Evolutionary conservation across 92 coral and sea anemone genomes (phyloP).

Genomic region (Epizoanthus stellaris): DNA sequence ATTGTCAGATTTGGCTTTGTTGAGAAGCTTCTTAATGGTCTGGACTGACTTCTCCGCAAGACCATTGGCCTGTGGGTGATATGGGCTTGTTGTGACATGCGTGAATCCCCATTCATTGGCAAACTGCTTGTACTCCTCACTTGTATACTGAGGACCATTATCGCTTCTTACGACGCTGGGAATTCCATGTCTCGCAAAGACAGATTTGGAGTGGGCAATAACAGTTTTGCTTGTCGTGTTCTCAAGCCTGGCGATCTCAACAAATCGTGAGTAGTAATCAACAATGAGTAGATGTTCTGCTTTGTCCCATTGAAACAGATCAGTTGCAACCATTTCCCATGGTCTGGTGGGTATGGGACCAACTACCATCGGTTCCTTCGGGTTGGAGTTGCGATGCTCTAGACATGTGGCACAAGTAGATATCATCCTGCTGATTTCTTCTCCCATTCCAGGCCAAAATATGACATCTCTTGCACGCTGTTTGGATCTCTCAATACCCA

Average conservation of each 20-base stretch:
- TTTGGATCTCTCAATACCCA: conserved; percentile 69
- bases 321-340: conserved; percentile 70
- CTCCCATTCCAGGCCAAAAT: conserved; percentile 65
- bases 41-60: not conserved
- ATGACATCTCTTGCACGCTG: conserved; percentile 60
- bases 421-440: conserved; percentile 55
- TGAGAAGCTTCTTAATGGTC: not conserved
- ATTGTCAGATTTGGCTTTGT: conserved; percentile 2
- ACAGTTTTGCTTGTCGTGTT: conserved; percentile 52
- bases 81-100: conserved; percentile 5
- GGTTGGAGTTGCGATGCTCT: conserved; percentile 48
- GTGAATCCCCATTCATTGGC: conserved; percentile 14
- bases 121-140: not conserved
- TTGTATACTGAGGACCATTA: conserved; percentile 34
- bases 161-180: conserved; percentile 64
- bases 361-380: conserved; percentile 70
- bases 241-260: conserved; percentile 51
- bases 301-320: conserved; percentile 55
- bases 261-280: conserved; percentile 51
- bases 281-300: conserved; percentile 51
- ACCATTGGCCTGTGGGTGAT: conserved; percentile 14
- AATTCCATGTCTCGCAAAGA: conserved; percentile 69
- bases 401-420: conserved; percentile 53
- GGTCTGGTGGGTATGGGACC: conserved; percentile 50
- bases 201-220: conserved; percentile 60